Percentiles rank a stretch among this genome's conserved stretches.
These are phyloP conservation scores for Rhinella marina DNA, from an alignment of 2,797 vertebrate species.

Conservation along the genomic window DNA sequence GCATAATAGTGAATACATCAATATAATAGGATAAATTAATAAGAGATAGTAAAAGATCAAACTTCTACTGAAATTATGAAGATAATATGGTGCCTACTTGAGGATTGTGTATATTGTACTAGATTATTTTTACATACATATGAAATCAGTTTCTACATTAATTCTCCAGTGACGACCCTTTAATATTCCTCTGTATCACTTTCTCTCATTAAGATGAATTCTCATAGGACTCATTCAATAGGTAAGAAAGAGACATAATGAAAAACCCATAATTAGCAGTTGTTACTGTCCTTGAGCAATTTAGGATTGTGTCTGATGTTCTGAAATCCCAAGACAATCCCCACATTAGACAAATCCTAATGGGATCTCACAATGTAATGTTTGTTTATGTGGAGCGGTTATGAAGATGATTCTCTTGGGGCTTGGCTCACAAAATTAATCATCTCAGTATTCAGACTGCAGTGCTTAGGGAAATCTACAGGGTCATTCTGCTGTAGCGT, in stretches of 20 bases:
- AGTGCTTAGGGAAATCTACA: neutral
- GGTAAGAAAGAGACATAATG: neutral
- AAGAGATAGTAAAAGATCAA: neutral
- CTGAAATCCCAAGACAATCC: neutral
- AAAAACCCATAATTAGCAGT: neutral
- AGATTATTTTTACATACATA: neutral
- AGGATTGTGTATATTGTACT: neutral
- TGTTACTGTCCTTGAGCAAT: neutral
- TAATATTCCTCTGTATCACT: neutral
- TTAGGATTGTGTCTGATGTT: neutral
- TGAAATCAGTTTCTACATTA: neutral
- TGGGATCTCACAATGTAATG: neutral
- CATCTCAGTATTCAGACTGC: neutral
- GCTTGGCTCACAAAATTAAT: neutral
- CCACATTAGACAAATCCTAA: neutral
- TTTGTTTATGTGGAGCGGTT: neutral
- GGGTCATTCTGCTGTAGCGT: neutral
- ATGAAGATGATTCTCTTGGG: neutral
- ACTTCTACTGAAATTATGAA: neutral
- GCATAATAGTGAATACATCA: too few species aligned
- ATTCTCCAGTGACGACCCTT: neutral
- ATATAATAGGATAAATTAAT: too few species aligned
- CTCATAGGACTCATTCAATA: neutral
- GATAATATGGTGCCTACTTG: neutral
- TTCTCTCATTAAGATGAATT: neutral